Evolutionary conservation across 92 coral and sea anemone species (phyloP), one percentile per base, ranked within the genome.

Genomic region (Micromussa lordhowensis): DNA sequence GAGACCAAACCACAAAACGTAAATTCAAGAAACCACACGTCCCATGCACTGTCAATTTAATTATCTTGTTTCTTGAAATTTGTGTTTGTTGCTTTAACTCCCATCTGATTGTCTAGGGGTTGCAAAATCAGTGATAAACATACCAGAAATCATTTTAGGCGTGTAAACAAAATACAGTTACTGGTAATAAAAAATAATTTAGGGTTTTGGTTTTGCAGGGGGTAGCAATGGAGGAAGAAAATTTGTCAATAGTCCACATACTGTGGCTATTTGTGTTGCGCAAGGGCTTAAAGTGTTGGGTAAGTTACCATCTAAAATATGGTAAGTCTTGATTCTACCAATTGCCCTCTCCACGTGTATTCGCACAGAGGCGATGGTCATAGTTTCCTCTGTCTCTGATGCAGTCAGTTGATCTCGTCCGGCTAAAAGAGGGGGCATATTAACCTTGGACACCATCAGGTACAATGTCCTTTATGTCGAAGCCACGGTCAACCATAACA

Each of bases 401-500:
- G 90, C 90, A 66, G 94, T 88, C 75, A 92, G 57, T 79, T 92
- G 92, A 22, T 79, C 85, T 40, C 90, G 86, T 58, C 88, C 75
- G 7, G 83, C 84, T 78, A 88, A 86, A 78, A 93, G 91, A n/a
- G 94, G 94, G 1, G 91, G 91, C 68, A 93, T 91, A 76, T 93
- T 93, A 2, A 90, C 87, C 28, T 83, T 83, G 51, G n/a, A 90
- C 93, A 63, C 93, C 91, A 29, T 61, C 77, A 38, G 96, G 96
- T 31, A 90, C 73, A 63, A 90, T 76, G 69, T 77, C 81, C 35
- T 84, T 59, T 36, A 90, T 88, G 68, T 93, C 93, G 79, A 89
- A 94, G 51, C 96, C 96, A 57, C 94, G 79, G 48, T 91, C 91
- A 40, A 89, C 94, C 92, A 92, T 92, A 28, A 92, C 85, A 85